Evolutionary conservation across 2,888 invertebrate species (phyloP).

Genomic region (Brachypalpus laphriformis): DNA sequence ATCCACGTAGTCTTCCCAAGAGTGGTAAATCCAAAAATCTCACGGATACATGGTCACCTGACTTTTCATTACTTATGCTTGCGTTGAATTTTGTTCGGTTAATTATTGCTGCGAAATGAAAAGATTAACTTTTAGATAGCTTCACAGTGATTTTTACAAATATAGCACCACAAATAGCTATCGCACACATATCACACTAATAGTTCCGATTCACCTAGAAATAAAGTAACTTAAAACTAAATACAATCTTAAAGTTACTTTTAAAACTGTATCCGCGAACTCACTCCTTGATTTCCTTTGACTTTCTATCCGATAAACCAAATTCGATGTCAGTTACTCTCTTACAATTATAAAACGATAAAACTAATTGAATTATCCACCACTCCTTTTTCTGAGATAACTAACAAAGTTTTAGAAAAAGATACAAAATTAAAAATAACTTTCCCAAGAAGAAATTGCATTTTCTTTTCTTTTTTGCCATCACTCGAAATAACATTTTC

Average conservation of each 20-base stretch:
- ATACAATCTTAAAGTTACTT: background rate
- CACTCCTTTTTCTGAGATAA: background rate
- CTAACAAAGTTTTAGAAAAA: background rate
- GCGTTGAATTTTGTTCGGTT: too few species aligned
- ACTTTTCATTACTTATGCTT: too few species aligned
- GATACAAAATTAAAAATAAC: background rate
- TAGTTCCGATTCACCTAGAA: too few species aligned
- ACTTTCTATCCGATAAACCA: background rate
- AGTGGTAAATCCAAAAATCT: too few species aligned
- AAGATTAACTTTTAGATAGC: too few species aligned
- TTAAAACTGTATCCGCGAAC: background rate
- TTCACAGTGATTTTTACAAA: too few species aligned
- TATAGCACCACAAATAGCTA: too few species aligned
- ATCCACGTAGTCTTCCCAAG: too few species aligned
- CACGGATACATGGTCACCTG: too few species aligned
- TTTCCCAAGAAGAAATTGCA: constrained; percentile 41
- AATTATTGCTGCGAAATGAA: too few species aligned
- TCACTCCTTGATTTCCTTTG: background rate
- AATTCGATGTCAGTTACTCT: constrained; percentile 21
- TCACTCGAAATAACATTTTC: constrained; percentile 46
- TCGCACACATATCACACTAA: too few species aligned
- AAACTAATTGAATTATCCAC: constrained; percentile 32
- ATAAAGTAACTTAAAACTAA: background rate
- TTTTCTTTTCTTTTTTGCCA: constrained; percentile 10
- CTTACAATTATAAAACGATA: constrained; percentile 42